phyloP scores from a whole-genome alignment of 1,140 invertebrate genomes.

The Rhopalosiphum padi region DNA sequence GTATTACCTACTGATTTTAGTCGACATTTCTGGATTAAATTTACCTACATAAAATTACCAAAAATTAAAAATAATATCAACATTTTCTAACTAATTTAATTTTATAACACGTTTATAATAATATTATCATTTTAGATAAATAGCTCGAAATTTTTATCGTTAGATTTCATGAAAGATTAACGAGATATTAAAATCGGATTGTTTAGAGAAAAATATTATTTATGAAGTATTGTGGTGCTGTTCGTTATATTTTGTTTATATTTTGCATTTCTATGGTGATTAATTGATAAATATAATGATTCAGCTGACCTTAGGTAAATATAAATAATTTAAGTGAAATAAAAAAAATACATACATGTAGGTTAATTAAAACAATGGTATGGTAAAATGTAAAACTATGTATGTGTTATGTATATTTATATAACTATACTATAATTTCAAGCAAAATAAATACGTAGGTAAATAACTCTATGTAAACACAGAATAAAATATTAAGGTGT shows the following conservation, averaged over 20 bases:
- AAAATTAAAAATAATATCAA: not conserved
- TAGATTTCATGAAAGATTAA: not conserved
- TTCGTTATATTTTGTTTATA: not conserved
- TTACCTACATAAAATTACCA: not conserved
- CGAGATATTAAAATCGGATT: not conserved
- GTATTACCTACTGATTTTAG: not conserved
- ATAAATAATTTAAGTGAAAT: not conserved
- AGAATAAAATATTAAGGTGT: not conserved
- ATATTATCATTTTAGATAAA: no score
- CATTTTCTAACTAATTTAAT: not conserved
- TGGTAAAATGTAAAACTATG: not conserved
- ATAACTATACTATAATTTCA: not conserved
- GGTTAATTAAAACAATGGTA: not conserved
- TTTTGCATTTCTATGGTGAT: not conserved
- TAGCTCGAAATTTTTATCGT: not conserved
- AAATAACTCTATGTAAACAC: not conserved
- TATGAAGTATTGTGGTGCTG: not conserved
- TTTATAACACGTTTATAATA: not conserved
- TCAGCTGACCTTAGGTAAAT: not conserved
- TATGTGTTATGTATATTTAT: not conserved
- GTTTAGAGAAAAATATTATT: not conserved
- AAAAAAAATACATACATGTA: not conserved
- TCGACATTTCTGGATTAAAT: not conserved
- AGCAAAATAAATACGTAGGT: not conserved
- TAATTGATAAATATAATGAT: constrained; percentile 1